Evolutionary conservation across 2,888 invertebrate genomes (phyloP), one percentile per base, ranked within the genome.

Genomic region (Leptopterna dolabrata): DNA sequence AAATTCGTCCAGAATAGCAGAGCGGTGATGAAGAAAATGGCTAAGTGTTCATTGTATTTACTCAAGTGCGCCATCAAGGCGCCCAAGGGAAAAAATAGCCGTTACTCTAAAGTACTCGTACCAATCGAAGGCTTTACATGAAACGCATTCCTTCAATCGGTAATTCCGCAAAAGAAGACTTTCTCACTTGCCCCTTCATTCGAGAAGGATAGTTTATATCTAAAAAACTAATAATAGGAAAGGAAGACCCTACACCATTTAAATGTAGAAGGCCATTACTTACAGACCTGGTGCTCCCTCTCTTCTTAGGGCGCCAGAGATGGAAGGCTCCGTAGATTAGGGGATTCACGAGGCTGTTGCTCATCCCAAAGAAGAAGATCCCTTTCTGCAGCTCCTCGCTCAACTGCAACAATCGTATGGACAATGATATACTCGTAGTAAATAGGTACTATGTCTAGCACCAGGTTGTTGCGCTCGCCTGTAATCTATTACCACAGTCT

Each of bases 311-410:
- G 3, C 95, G 95, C 93, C 96, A 96, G 89, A 96, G 93, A 92
- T 97, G 96, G 92, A 97, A 97, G n/a, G 96, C 96, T 45, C 97
- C 97, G 90, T 97, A 97, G 90, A 97, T 97, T 82, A 97, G 93
- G 0, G 97, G 97, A 92, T 97, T 97, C 90, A 97, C 95, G 90
- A 96, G 93, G 91, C 96, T 96, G 92, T 96, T 97, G 85, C 96
- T 96, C 95, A 96, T 96, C 4, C 97, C 97, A 90, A 96, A 96
- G 92, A 96, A 96, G 92, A 96, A 96, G 89, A 96, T 96, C 55
- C 94, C 95, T 6, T 94, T 94, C 86, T 95, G 93, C 7, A 96
- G 92, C 89, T 95, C 95, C 90, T 95, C 95, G 89, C 94, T 94
- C 91, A 94, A 92, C 95, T 95, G 93, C 92, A 93, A 88, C 88